A percentile compares a stretch with the other conserved stretches of the same genome.
Conservation (phyloP, 2,797 vertebrate genomes). For the Anas flavirostris region DNA sequence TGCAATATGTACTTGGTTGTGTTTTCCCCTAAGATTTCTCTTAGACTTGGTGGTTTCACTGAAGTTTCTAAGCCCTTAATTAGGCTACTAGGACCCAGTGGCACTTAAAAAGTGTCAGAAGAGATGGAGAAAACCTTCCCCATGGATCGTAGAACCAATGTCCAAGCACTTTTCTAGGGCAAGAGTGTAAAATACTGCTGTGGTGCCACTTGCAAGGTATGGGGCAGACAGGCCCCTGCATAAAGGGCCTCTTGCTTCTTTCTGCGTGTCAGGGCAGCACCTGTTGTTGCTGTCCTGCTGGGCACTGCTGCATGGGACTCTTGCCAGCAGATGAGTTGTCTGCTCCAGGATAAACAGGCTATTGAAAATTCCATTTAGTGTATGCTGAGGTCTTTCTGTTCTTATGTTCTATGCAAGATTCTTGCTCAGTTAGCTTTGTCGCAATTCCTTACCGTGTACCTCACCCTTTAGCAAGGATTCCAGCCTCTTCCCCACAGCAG, state of each 20-base stretch:
- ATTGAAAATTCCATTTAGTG: neutral
- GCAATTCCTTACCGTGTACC: neutral
- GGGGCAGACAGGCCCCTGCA: neutral
- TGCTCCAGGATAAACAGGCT: neutral
- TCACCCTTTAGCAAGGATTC: neutral
- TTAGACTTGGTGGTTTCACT: neutral
- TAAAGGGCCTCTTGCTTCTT: neutral
- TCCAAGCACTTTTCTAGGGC: neutral
- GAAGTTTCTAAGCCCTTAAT: neutral
- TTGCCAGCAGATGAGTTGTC: neutral
- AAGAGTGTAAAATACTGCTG: neutral
- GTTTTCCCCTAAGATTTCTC: neutral
- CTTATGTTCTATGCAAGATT: neutral
- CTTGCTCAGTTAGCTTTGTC: neutral
- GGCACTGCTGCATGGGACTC: neutral
- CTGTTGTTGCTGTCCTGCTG: neutral
- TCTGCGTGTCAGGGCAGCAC: neutral
- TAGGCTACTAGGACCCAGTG: neutral
- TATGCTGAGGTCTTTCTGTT: neutral
- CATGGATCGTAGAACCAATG: neutral
- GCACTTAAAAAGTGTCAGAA: neutral
- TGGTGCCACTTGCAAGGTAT: neutral
- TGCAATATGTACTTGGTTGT: neutral
- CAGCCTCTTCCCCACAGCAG: rapidly evolving
- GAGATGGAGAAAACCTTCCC: neutral